A percentile compares a stretch with the other conserved stretches of the same genome.
Conservation (phyloP, 1,140 invertebrate species). For the Drosophila pectinifera region DNA sequence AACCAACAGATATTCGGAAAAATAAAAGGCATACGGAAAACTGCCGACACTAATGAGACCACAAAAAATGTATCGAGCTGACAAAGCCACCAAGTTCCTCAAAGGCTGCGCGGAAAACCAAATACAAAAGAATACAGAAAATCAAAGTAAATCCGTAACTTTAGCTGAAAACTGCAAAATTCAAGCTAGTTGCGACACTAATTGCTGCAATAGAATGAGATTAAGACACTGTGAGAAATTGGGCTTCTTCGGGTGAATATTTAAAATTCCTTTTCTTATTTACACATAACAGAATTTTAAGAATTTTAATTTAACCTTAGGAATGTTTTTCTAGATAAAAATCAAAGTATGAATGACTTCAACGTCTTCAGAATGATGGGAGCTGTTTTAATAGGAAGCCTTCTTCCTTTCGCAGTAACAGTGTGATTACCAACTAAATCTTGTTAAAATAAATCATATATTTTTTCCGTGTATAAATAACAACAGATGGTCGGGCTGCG, state of each 20-base stretch:
- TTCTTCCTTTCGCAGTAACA: too few species aligned
- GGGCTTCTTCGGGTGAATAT: neutral
- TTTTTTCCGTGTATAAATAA: constrained; percentile 23
- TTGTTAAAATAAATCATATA: neutral
- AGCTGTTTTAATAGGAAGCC: too few species aligned
- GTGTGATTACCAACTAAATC: neutral
- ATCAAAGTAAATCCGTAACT: constrained; percentile 43
- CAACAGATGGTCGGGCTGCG: constrained; percentile 73
- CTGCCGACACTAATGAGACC: constrained; percentile 76
- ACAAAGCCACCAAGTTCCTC: constrained; percentile 43
- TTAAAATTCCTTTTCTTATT: neutral
- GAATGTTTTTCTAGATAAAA: too few species aligned
- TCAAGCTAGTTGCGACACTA: constrained; percentile 57
- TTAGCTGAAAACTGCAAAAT: constrained; percentile 28
- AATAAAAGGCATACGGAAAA: constrained; percentile 37
- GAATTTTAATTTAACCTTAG: too few species aligned
- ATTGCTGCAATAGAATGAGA: constrained; percentile 78
- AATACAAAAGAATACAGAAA: neutral
- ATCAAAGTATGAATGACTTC: too few species aligned
- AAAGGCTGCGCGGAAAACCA: constrained; percentile 6
- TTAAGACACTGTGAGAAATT: constrained; percentile 32
- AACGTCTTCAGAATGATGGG: too few species aligned
- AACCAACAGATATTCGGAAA: constrained; percentile 5
- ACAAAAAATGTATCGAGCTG: constrained; percentile 61
- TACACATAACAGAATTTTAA: too few species aligned